A percentile compares a stretch with the other conserved stretches of the same genome.
phyloP scores from a whole-genome alignment of 2,797 vertebrate genomes.

The Danio tinwini region DNA sequence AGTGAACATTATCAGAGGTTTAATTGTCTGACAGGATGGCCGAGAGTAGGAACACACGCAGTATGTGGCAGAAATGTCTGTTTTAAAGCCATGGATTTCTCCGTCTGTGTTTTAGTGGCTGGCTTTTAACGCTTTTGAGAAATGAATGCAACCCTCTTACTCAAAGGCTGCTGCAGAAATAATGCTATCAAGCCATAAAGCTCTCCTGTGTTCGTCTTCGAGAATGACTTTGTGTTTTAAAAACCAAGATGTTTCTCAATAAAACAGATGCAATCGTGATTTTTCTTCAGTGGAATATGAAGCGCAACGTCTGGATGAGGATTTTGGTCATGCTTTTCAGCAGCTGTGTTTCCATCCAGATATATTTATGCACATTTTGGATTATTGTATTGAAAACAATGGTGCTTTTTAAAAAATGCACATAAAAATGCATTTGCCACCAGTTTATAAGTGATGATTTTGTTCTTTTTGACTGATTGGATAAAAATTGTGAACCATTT shows the following conservation, averaged over 20 bases:
- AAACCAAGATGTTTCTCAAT: constrained; percentile 21
- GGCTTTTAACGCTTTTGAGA: constrained; percentile 5
- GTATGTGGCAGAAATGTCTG: background rate
- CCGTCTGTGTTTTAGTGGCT: constrained; percentile 6
- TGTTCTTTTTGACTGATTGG: no score
- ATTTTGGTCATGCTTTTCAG: background rate
- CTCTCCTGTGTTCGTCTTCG: background rate
- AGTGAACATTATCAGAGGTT: background rate
- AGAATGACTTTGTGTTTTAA: background rate
- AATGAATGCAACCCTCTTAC: constrained; percentile 9
- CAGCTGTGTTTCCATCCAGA: no score
- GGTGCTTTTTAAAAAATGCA: no score
- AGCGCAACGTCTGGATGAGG: background rate
- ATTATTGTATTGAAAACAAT: no score
- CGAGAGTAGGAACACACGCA: no score
- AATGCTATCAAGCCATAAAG: constrained; percentile 1
- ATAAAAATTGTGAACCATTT: no score
- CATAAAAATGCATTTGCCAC: no score
- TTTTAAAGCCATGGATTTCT: background rate
- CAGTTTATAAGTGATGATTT: no score
- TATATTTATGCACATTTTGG: no score
- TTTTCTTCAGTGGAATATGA: constrained; percentile 2
- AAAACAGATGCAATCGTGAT: constrained; percentile 18
- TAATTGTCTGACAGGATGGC: background rate
- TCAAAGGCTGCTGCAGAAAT: constrained; percentile 12